Base-by-base conservation (phyloP, 2,797 vertebrate species). In the Pogoniulus pusillus region DNA sequence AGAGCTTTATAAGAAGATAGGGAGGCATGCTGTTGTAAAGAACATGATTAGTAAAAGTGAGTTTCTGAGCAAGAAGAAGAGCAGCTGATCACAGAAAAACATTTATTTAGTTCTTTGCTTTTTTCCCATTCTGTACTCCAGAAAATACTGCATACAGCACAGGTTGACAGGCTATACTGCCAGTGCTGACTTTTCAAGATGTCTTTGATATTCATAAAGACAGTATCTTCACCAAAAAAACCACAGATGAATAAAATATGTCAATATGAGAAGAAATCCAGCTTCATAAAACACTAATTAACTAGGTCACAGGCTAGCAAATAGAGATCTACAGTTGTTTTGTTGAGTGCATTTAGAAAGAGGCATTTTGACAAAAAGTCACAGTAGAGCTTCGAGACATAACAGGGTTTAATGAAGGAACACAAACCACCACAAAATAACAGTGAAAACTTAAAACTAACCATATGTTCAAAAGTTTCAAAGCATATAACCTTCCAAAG, bases 171-270 rank as follows among this genome's bases (percentile, higher is more conserved):
- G 66, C 37, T 62, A 30, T 70, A 30, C 45, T 71, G 32, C 59
- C 43, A 57, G 32, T 68, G 23, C 55, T 68, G 55, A 69, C 65
- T 93, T 93, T 89, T 55, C 62, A 71, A 79, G 35, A 70, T 70
- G 59, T 60, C 93, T 97, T 93, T 95, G 93, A 94, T 94, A 90
- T 94, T 96, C 83, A 94, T 91, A 87, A 95, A 91, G 75, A 72
- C 5, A 57, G 43, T 47, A 92, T 85, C 62, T 89, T 94, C 62
- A 63, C 22, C 93, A 91, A 45, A 92, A 73, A 75, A 41, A 59
- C n/a, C n/a, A n/a, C n/a, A n/a, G n/a, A n/a, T 14, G 1, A 90
- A 63, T 16, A 89, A 78, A 71, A 77, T 6, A 49, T 92, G 47
- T 68, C 68, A 78, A 80, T 79, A 90, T 92, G 66, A 93, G 65